These are phyloP conservation scores for Natrix natrix DNA, from an alignment of 2,797 vertebrate species.

Conservation along the genomic window DNA sequence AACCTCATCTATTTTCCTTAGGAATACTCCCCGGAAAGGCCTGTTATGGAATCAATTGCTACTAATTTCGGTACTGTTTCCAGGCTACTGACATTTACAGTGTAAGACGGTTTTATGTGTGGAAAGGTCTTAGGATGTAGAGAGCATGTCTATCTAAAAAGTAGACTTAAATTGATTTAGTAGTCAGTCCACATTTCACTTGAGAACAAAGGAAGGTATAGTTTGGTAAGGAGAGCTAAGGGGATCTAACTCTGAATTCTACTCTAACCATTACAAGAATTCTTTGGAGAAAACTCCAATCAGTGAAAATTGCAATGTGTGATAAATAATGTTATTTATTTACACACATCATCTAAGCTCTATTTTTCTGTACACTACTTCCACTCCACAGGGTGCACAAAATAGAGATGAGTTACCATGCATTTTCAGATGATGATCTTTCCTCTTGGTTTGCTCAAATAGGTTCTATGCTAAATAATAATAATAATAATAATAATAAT, in stretches of 20 bases:
- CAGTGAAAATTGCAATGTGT: neutral
- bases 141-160: neutral
- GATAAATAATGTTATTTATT: neutral
- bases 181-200: neutral
- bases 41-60: neutral
- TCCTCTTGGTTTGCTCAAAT: neutral
- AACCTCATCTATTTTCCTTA: slow-evolving; percentile 35
- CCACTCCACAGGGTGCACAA: neutral
- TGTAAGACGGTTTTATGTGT: neutral
- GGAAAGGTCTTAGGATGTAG: neutral
- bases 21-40: neutral
- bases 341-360: neutral
- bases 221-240: neutral
- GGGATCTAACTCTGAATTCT: neutral
- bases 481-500: no score
- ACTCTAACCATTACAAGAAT: neutral
- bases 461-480: neutral
- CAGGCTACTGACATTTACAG: neutral
- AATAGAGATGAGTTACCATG: neutral
- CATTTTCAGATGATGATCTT: neutral
- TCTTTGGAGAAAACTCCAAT: neutral
- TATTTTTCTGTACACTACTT: neutral
- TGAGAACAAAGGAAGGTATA: neutral
- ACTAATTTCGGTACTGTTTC: neutral
- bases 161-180: neutral